These are phyloP conservation scores for Seira ritae DNA, from an alignment of 2,888 invertebrate species.

Conservation along the genomic window DNA sequence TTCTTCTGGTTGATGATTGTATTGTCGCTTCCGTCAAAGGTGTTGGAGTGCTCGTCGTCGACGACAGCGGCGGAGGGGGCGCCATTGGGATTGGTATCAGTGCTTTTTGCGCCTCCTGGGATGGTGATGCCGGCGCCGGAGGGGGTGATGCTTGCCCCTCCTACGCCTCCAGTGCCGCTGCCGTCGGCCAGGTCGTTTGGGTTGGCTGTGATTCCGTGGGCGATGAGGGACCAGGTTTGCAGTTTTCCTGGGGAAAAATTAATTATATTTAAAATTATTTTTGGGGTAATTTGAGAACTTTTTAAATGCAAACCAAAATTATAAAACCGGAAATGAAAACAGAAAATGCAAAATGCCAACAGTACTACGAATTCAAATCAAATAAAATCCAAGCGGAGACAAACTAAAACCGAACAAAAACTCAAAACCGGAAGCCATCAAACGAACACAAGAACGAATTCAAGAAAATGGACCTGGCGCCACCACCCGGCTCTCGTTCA, in stretches of 20 bases:
- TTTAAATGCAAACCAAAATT: slow-evolving; percentile 1
- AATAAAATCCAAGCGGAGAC: neutral
- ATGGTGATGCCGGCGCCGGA: slow-evolving; percentile 45
- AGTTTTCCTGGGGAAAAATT: slow-evolving; percentile 78
- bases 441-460: too few relatives aligned
- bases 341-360: slow-evolving; percentile 10
- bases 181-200: slow-evolving; percentile 68
- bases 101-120: slow-evolving; percentile 26
- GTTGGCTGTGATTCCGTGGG: slow-evolving; percentile 81
- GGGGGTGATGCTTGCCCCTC: slow-evolving; percentile 19
- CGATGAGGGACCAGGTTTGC: slow-evolving; percentile 87
- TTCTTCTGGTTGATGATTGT: too few relatives aligned
- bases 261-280: neutral
- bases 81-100: slow-evolving; percentile 27
- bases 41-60: too few relatives aligned
- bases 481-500: too few relatives aligned
- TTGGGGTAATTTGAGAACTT: too few relatives aligned
- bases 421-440: too few relatives aligned
- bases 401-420: too few relatives aligned
- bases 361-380: slow-evolving; percentile 1
- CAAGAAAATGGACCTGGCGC: too few relatives aligned
- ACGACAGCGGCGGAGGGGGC: slow-evolving; percentile 52
- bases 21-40: slow-evolving; percentile 72
- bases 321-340: slow-evolving; percentile 22
- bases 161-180: slow-evolving; percentile 59